Conservation (phyloP, 2,113 vertebrate genomes). For the Thinocorus orbignyianus region DNA sequence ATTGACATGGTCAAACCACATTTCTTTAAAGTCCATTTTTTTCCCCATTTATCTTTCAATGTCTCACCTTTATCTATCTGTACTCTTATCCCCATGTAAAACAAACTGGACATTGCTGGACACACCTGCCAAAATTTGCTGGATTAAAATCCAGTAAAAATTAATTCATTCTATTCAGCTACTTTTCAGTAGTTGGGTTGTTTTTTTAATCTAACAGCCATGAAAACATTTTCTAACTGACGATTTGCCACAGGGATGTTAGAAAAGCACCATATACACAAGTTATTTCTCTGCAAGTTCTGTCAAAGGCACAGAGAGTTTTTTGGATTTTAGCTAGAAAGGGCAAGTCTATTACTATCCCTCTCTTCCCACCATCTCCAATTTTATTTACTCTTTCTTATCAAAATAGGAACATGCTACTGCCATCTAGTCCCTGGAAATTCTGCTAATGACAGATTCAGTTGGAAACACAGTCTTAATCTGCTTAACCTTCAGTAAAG, state of each 20-base stretch:
- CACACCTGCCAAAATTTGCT: background rate
- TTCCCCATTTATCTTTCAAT: background rate
- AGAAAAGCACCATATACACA: background rate
- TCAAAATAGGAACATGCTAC: background rate
- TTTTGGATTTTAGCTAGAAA: background rate
- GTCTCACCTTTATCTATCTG: background rate
- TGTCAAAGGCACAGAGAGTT: background rate
- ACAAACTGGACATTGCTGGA: background rate
- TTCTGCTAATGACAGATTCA: background rate
- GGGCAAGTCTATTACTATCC: background rate
- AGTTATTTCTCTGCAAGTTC: background rate
- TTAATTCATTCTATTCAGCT: background rate
- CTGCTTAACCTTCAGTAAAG: background rate
- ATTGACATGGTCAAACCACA: background rate
- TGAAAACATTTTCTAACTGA: background rate
- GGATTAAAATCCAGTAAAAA: background rate
- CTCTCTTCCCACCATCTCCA: background rate
- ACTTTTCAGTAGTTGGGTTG: background rate
- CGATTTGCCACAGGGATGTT: background rate
- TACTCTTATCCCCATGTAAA: background rate
- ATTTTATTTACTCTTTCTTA: constrained; percentile 15
- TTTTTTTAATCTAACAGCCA: background rate
- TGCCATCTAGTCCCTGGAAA: background rate
- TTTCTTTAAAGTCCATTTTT: background rate
- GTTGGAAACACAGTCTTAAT: background rate